Percentiles rank a stretch among this genome's conserved stretches.
phyloP scores from a whole-genome alignment of 2,888 invertebrate species.

The Clusia tigrina region DNA sequence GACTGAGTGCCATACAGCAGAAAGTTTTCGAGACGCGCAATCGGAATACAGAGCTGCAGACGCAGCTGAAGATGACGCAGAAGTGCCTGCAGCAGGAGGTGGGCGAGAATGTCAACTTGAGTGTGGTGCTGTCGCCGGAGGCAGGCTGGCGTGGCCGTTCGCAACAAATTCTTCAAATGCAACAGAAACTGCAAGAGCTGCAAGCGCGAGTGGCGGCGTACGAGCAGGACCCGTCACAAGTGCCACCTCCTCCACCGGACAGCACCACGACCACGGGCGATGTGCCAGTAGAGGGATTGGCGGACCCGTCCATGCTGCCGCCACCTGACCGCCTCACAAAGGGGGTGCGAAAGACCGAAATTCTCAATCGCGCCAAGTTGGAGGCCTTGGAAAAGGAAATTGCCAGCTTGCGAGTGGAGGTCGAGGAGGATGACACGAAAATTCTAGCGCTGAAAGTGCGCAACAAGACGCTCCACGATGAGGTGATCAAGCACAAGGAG shows the following conservation, averaged over 20 bases:
- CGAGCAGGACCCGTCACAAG: slow-evolving; percentile 36
- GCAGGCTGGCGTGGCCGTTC: slow-evolving; percentile 80
- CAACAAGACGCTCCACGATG: slow-evolving; percentile 74
- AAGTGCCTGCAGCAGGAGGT: slow-evolving; percentile 79
- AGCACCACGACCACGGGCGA: slow-evolving; percentile 26
- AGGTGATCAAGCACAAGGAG: slow-evolving; percentile 68
- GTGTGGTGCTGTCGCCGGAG: slow-evolving; percentile 68
- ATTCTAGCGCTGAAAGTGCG: slow-evolving; percentile 74
- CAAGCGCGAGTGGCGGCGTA: slow-evolving; percentile 68
- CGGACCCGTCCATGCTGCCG: slow-evolving; percentile 18
- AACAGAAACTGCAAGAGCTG: slow-evolving; percentile 73
- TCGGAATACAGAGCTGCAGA: slow-evolving; percentile 73
- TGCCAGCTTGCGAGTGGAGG: slow-evolving; percentile 66
- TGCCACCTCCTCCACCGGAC: background rate
- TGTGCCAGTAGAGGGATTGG: slow-evolving; percentile 16
- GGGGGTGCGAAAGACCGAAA: slow-evolving; percentile 68
- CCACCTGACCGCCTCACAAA: slow-evolving; percentile 50
- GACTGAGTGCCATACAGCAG: slow-evolving; percentile 64
- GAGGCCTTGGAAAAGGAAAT: slow-evolving; percentile 72
- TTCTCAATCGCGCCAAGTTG: slow-evolving; percentile 67
- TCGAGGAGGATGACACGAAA: slow-evolving; percentile 71
- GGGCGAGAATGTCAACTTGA: slow-evolving; percentile 75
- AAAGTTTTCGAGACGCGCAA: slow-evolving; percentile 77
- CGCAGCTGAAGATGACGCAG: slow-evolving; percentile 75
- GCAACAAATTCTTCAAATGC: slow-evolving; percentile 76